Percentiles rank a stretch among this genome's conserved stretches.
Conservation (phyloP, 2,113 vertebrate genomes). For the Sitta europaea region DNA sequence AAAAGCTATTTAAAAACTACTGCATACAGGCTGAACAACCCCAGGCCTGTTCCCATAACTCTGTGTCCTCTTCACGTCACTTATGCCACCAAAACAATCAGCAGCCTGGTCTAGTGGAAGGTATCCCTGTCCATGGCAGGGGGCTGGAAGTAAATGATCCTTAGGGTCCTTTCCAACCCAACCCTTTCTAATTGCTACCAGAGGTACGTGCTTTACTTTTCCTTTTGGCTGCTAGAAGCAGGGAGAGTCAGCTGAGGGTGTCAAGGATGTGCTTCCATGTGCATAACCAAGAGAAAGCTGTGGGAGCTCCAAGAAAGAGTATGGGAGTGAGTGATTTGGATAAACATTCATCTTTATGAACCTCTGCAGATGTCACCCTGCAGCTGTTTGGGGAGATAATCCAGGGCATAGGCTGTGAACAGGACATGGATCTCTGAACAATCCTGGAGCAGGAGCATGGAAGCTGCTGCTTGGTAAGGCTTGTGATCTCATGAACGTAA, state of each 20-base stretch:
- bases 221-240: background rate
- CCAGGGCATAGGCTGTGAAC: background rate
- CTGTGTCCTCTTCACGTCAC: background rate
- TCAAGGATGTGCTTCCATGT: background rate
- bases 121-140: too few species aligned
- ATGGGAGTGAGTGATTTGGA: background rate
- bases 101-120: background rate
- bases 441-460: background rate
- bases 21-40: background rate
- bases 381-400: background rate
- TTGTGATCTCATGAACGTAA: background rate
- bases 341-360: background rate
- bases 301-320: background rate
- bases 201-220: fast-evolving
- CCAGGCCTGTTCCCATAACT: background rate
- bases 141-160: background rate
- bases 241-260: background rate
- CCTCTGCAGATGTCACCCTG: background rate
- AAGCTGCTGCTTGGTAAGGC: background rate
- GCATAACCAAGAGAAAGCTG: background rate
- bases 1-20: background rate
- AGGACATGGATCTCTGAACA: background rate
- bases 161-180: background rate
- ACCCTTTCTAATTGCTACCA: background rate
- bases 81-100: background rate